Evolutionary conservation across 1,140 invertebrate species (phyloP), one percentile per base, ranked within the genome.

Genomic region (Apis mellifera): DNA sequence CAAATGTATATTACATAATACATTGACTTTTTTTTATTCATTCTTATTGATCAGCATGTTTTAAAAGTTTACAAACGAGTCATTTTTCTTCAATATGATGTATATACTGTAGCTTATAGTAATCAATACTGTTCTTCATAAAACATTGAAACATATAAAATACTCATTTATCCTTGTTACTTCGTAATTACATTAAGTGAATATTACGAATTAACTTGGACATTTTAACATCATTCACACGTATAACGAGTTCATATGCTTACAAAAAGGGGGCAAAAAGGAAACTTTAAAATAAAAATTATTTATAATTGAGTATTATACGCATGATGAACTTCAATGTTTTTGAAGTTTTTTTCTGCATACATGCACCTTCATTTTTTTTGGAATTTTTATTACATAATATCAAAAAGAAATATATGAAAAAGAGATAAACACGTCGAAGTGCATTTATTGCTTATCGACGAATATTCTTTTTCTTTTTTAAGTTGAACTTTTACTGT

Each of bases 401-500:
- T 59, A 77, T 81, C 42, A 8, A 32, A 80, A 57, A 74, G 21
- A 66, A 66, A 62, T 77, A 9, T 76, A 48, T 7, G 19, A 60
- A 21, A 71, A 9, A 77, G 19, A 52, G 26, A 66, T 13, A 23
- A 68, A 54, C 17, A 19, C 9, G n/a, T 69, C 17, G 13, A 54
- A 82, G 15, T 32, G 42, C 60, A 60, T 55, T 62, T n/a, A 48
- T n/a, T n/a, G 50, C 54, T 52, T 17, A 17, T 48, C 32, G 15
- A 21, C 48, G n/a, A 48, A 19, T 32, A 23, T 75, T 21, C 1
- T 23, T 48, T 23, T 52, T 32, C 9, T 23, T 59, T 17, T 70
- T 52, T 54, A 78, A 79, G 32, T 17, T 15, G 62, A 74, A 26
- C 70, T 59, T 74, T 89, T 86, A 88, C 82, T 91, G 70, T 23